phyloP scores from a whole-genome alignment of 2,797 vertebrate genomes.

The Muraenolepis orangiensis region DNA sequence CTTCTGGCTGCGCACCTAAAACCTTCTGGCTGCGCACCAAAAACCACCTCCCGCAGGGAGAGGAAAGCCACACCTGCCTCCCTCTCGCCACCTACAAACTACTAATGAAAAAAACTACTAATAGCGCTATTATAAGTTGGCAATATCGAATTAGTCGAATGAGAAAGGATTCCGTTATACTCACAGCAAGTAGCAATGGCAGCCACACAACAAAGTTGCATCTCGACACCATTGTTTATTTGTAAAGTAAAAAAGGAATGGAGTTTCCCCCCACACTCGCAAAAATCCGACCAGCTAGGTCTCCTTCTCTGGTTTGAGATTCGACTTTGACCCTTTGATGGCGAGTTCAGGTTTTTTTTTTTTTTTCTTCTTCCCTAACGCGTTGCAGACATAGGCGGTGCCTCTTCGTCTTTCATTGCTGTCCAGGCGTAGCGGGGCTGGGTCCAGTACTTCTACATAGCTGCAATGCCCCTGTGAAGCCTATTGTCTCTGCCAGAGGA shows the following conservation, averaged over 20 bases:
- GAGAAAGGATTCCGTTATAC: slow-evolving; percentile 16
- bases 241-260: neutral
- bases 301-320: slow-evolving; percentile 1
- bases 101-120: neutral
- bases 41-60: neutral
- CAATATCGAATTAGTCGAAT: too few species aligned
- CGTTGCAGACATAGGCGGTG: slow-evolving; percentile 39
- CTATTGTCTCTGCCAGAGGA: slow-evolving; percentile 28
- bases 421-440: neutral
- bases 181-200: slow-evolving; percentile 45
- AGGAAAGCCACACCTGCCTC: neutral
- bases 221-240: slow-evolving; percentile 13
- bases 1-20: neutral
- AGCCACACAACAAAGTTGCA: slow-evolving; percentile 26
- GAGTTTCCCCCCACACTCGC: neutral
- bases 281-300: neutral
- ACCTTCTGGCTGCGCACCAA: neutral
- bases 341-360: slow-evolving; percentile 17
- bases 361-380: too few species aligned
- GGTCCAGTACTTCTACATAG: slow-evolving; percentile 12
- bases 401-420: neutral
- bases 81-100: neutral
- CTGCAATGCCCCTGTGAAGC: slow-evolving; percentile 3
- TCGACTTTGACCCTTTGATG: slow-evolving; percentile 57
- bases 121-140: too few species aligned